A percentile compares a stretch with the other conserved stretches of the same genome.
Evolutionary conservation across 2,888 invertebrate species (phyloP).

Genomic region (Phengaris alcon): DNA sequence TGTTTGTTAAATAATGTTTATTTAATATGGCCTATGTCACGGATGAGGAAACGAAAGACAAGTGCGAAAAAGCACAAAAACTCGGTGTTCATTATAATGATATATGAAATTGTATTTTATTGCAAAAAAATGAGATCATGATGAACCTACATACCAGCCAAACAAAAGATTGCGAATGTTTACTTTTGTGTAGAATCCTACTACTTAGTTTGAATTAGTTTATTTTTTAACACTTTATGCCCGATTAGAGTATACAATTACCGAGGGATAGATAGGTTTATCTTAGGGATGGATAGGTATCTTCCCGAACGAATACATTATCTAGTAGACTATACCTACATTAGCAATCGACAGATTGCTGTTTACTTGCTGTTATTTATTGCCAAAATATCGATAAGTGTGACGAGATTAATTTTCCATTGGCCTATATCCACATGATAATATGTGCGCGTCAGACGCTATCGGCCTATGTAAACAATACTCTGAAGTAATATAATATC

Average conservation of each 20-base stretch:
- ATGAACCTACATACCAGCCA: too few relatives aligned
- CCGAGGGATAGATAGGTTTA: too few relatives aligned
- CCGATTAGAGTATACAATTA: too few relatives aligned
- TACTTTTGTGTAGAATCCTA: too few relatives aligned
- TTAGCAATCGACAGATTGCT: background rate
- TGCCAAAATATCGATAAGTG: background rate
- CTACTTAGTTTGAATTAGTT: too few relatives aligned
- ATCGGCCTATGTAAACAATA: constrained; percentile 6
- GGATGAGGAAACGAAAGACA: background rate
- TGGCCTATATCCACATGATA: constrained; percentile 9
- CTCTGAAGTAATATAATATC: too few relatives aligned
- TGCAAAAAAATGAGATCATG: background rate
- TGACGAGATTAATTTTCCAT: constrained; percentile 14
- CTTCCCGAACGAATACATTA: too few relatives aligned
- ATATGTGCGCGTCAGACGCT: background rate
- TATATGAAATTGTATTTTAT: background rate
- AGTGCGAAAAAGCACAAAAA: background rate
- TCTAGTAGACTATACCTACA: background rate
- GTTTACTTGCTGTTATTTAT: background rate
- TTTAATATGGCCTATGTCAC: background rate
- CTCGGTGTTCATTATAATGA: background rate
- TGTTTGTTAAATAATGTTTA: background rate
- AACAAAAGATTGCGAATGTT: too few relatives aligned
- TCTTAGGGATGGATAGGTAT: too few relatives aligned
- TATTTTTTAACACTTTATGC: too few relatives aligned